phyloP scores from a whole-genome alignment of 2,888 invertebrate genomes.

The Melieria crassipennis region DNA sequence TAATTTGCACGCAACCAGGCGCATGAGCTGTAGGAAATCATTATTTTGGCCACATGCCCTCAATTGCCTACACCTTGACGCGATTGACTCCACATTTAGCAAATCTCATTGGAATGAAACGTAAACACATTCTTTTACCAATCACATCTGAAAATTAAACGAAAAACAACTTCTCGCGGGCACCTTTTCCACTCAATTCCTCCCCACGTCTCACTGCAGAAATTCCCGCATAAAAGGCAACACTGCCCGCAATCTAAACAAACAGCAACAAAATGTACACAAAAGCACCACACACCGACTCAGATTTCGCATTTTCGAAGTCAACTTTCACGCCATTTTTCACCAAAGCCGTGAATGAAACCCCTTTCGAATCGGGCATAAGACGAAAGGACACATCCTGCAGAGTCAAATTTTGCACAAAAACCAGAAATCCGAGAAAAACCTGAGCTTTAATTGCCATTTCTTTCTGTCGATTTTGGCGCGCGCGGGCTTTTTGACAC shows the following conservation, averaged over 20 bases:
- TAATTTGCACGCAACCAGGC: too few species aligned
- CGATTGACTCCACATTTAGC: too few species aligned
- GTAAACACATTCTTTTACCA: too few species aligned
- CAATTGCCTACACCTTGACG: too few species aligned
- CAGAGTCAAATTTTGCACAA: slow-evolving; percentile 53
- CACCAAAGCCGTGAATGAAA: slow-evolving; percentile 51
- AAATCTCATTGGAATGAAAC: too few species aligned
- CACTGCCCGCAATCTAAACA: slow-evolving; percentile 49
- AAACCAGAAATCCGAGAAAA: slow-evolving; percentile 49
- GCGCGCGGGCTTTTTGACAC: slow-evolving; percentile 60
- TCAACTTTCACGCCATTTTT: slow-evolving; percentile 46
- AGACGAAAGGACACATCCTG: slow-evolving; percentile 45
- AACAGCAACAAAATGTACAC: slow-evolving; percentile 53
- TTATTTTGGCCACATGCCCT: too few species aligned
- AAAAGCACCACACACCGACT: slow-evolving; percentile 48
- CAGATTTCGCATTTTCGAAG: slow-evolving; percentile 49
- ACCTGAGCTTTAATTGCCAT: slow-evolving; percentile 46
- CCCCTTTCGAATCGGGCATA: slow-evolving; percentile 22
- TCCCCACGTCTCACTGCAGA: not conserved
- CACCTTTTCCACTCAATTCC: too few species aligned
- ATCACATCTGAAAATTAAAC: too few species aligned
- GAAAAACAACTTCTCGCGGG: too few species aligned
- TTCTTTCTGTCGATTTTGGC: slow-evolving; percentile 57
- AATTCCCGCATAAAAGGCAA: slow-evolving; percentile 41
- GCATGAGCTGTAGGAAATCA: too few species aligned